Conservation (phyloP, 2,888 invertebrate genomes). For the Epicampocera succincta region DNA sequence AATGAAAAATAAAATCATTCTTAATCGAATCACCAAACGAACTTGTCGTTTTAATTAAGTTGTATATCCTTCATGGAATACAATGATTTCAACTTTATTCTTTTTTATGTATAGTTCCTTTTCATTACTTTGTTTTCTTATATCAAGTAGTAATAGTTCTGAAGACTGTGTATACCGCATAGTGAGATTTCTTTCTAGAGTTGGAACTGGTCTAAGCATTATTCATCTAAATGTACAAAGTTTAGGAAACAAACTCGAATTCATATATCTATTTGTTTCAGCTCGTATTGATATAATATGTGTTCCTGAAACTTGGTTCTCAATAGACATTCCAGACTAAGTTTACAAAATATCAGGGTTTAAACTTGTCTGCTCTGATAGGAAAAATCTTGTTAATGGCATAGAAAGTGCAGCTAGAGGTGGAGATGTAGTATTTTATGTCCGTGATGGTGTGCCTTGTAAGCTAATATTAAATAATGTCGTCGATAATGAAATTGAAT, state of each 20-base stretch:
- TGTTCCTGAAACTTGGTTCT: constrained; percentile 1
- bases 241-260: no score
- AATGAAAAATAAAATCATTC: no score
- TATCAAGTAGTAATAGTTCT: no score
- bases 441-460: not conserved
- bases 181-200: no score
- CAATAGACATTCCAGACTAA: not conserved
- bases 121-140: no score
- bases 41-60: not conserved
- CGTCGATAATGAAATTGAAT: not conserved
- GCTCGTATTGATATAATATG: constrained; percentile 3
- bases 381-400: not conserved
- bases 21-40: not conserved
- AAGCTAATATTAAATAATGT: not conserved
- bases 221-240: no score
- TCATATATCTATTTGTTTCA: not conserved
- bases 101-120: no score
- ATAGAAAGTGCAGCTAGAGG: not conserved
- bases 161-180: no score
- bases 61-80: no score
- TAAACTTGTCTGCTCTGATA: not conserved
- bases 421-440: not conserved
- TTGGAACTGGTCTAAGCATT: no score
- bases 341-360: not conserved
- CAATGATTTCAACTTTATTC: no score